Base-by-base conservation (phyloP, 1,140 invertebrate genomes). In the Neodiprion virginianus region DNA sequence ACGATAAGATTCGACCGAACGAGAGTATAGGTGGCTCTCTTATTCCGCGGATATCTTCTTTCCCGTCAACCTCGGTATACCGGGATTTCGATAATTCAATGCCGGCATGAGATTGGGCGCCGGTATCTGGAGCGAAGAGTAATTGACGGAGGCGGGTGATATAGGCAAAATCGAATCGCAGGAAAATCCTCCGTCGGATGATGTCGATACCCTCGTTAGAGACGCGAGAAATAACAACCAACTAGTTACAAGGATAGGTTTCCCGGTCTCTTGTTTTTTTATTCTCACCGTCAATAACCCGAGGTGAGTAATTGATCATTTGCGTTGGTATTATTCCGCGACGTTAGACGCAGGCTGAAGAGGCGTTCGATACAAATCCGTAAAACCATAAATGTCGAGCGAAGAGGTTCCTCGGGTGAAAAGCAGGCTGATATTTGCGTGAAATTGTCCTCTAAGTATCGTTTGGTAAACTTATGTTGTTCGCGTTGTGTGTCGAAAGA, bases 51-150 rank as follows among this genome's bases (percentile, higher is more conserved):
- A 12, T 69, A 28, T 72, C 69, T 72, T 17, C 40, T 69, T 69
- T 69, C 23, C 67, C 17, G 11, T 47, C 21, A 69, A 69, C 65
- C 28, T 40, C 53, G 67, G 72, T 72, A 47, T 69, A 68, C 74
- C 67, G 23, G 50, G 78, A 77, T 78, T 75, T 76, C 75, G 74
- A 81, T 82, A 79, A 80, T 81, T 78, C 76, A 81, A 79, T 79
- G 74, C 11, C 66, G 67, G 53, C 47, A 66, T 61, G 72, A 73
- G 76, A 78, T 75, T 75, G 77, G 79, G 73, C 69, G 75, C 73
- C 72, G 74, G 71, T 71, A 73, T 73, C 67, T 76, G 75, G 76
- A 76, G 75, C 65, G 48, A 76, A 69, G 69, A 75, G 71, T 69
- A 73, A 74, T 75, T 76, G 79, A 77, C 79, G 79, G 80, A 53